Evolutionary conservation across 2,797 vertebrate genomes (phyloP).

Genomic region (Pteronotus mesoamericanus): DNA sequence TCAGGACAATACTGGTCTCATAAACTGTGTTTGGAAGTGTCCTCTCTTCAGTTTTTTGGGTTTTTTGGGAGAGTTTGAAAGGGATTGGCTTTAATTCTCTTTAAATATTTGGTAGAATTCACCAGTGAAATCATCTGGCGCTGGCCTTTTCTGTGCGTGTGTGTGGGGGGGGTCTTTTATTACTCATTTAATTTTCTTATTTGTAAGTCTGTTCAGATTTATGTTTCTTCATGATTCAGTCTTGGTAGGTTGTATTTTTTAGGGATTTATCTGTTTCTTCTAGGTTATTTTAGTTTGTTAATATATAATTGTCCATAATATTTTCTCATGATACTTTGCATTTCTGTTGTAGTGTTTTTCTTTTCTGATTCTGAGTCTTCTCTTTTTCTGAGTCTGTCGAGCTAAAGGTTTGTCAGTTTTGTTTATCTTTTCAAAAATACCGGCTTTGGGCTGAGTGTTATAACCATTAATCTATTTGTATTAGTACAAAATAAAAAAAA

Average conservation of each 20-base stretch:
- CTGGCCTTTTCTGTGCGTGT: not conserved
- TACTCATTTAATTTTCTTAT: not conserved
- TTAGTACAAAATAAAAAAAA: not conserved
- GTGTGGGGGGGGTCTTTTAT: not conserved
- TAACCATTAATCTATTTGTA: not conserved
- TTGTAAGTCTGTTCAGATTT: not conserved
- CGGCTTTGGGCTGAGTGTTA: not conserved
- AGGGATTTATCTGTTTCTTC: not conserved
- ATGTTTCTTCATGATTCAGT: not conserved
- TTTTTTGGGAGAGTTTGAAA: not conserved
- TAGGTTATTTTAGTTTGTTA: not conserved
- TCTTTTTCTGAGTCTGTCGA: not conserved
- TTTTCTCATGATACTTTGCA: not conserved
- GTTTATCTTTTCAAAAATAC: not conserved
- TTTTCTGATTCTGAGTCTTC: not conserved
- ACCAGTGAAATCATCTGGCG: not conserved
- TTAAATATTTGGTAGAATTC: not conserved
- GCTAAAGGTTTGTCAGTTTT: not conserved
- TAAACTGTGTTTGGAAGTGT: not conserved
- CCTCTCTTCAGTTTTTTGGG: not conserved
- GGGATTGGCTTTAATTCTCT: not conserved
- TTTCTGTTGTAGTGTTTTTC: not conserved
- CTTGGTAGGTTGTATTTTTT: not conserved
- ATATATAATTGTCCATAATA: not conserved
- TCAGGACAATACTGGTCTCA: not conserved